These are phyloP conservation scores for Brachypteracias leptosomus DNA, from an alignment of 2,113 vertebrate species.

Conservation along the genomic window DNA sequence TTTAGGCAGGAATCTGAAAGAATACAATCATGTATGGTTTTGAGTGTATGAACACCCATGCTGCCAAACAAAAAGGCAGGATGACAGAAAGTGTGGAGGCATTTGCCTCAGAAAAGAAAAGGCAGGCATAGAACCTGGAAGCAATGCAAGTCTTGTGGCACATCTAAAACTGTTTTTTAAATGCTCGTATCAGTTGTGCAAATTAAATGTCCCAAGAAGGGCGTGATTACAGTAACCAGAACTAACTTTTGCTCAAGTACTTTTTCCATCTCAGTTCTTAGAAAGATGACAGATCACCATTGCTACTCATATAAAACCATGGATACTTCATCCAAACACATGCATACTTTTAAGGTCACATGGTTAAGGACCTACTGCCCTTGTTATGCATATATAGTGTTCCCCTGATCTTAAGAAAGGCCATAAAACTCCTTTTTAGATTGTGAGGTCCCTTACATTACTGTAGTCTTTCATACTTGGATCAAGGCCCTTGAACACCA, in stretches of 20 bases:
- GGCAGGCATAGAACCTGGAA: background rate
- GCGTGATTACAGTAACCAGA: background rate
- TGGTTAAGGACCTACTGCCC: background rate
- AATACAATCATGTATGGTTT: background rate
- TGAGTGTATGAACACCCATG: background rate
- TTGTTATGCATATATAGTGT: background rate
- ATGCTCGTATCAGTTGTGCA: background rate
- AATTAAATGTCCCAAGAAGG: background rate
- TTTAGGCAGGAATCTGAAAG: background rate
- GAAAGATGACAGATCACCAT: background rate
- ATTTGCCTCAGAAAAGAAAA: background rate
- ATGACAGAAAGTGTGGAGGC: fast-evolving
- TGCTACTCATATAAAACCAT: background rate
- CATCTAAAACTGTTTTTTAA: background rate
- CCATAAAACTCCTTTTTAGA: background rate
- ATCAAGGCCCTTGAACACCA: background rate
- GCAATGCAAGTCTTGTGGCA: background rate
- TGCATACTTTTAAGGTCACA: background rate
- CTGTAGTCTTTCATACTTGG: background rate
- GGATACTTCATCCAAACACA: background rate
- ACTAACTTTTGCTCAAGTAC: background rate
- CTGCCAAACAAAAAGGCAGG: background rate
- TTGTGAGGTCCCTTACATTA: background rate
- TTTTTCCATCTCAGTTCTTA: background rate
- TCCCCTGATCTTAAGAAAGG: background rate